These are phyloP conservation scores for Calyptommatus sinebrachiatus DNA, from an alignment of 2,113 vertebrate species.

Conservation along the genomic window DNA sequence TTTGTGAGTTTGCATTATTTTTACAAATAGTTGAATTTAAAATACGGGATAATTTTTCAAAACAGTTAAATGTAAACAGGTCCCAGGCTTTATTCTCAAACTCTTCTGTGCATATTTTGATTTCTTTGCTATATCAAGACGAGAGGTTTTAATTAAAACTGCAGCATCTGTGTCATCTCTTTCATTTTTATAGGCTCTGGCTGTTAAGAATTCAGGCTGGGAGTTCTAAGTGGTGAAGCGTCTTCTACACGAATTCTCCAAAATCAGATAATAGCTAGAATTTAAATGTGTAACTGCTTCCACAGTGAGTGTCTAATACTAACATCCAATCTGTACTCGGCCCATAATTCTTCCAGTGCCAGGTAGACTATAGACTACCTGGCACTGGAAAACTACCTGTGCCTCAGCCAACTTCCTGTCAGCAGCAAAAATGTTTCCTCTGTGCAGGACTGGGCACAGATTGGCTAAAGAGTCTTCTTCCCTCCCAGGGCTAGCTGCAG, in stretches of 20 bases:
- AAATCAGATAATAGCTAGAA: constrained; percentile 48
- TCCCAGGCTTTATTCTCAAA: not conserved
- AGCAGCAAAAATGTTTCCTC: too few species aligned
- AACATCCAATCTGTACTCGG: too few species aligned
- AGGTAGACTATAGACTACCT: too few species aligned
- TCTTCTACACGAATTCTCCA: constrained; percentile 30
- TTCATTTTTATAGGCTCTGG: constrained; percentile 39
- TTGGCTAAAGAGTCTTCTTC: too few species aligned
- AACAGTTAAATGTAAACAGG: not conserved
- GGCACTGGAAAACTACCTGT: too few species aligned
- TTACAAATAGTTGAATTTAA: too few species aligned
- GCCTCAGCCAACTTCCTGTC: too few species aligned
- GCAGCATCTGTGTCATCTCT: constrained; percentile 49
- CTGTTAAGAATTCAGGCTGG: constrained; percentile 36
- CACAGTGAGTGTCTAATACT: constrained; percentile 22
- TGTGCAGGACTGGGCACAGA: too few species aligned
- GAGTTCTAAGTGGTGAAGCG: constrained; percentile 43
- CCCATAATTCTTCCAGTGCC: too few species aligned
- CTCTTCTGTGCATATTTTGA: constrained; percentile 24
- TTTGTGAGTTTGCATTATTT: too few species aligned
- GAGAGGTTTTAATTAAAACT: constrained; percentile 61
- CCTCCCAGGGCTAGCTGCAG: too few species aligned
- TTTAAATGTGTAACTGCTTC: constrained; percentile 54
- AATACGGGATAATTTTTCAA: too few species aligned
- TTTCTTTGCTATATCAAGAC: constrained; percentile 14